These are phyloP conservation scores for Montipora capitata DNA, from an alignment of 92 coral and sea anemone species.

Conservation along the genomic window DNA sequence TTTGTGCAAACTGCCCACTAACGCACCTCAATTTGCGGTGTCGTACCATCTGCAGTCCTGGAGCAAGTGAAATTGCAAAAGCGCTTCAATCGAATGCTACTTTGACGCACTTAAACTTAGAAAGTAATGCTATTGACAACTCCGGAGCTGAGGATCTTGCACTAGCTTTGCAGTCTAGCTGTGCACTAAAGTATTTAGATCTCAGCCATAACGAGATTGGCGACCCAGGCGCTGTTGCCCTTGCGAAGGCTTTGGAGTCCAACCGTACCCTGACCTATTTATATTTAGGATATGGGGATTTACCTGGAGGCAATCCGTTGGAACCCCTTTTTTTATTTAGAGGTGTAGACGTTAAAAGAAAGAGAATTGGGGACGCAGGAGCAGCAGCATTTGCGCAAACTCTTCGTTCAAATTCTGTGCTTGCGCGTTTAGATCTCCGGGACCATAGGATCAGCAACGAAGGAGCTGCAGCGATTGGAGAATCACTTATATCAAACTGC, in stretches of 20 bases:
- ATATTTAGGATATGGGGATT: not conserved
- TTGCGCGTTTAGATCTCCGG: not conserved
- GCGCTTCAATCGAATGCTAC: not conserved
- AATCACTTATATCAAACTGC: not conserved
- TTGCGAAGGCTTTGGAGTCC: not conserved
- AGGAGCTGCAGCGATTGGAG: constrained; percentile 6
- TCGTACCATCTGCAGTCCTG: not conserved
- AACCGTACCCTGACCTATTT: constrained; percentile 4
- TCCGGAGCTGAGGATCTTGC: constrained; percentile 20
- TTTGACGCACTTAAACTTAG: not conserved
- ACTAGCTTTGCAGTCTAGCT: not conserved
- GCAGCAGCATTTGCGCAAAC: constrained; percentile 22
- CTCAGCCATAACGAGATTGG: not conserved
- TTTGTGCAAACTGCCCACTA: not conserved
- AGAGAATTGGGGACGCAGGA: not conserved
- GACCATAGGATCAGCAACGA: not conserved
- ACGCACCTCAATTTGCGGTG: not conserved
- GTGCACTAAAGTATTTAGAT: not conserved
- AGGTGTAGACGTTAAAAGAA: too few relatives aligned
- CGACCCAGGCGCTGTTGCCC: not conserved
- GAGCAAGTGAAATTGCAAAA: not conserved
- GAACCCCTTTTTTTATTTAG: too few relatives aligned
- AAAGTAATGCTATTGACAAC: not conserved
- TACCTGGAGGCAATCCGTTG: too few relatives aligned
- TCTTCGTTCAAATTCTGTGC: not conserved